Evolutionary conservation across 1,140 invertebrate species (phyloP), one percentile per base, ranked within the genome.

Genomic region (Bathynomus jamesi): DNA sequence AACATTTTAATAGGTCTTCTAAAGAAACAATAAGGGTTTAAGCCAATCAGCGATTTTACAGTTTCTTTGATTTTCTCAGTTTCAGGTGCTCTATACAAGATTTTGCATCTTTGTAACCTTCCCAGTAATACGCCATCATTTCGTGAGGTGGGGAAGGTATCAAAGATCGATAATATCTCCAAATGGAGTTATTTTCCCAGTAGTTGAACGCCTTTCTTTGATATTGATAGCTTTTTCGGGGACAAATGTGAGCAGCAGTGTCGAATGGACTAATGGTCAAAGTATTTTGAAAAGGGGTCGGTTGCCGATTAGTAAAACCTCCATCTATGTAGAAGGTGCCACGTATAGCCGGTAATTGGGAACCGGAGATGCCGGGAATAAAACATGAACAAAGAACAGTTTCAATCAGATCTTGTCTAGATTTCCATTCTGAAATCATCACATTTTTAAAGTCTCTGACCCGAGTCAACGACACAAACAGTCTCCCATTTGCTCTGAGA

Each of bases 211-310:
- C 2, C 25, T 61, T 61, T 17, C 24, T 17, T 27, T 24, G 4
- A 27, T 13, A 27, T 21, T 61, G 25, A 13, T 25, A 69, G 7
- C 25, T 28, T 61, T 99, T 96, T 64, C 89, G 85, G 0, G 97
- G 97, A 83, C 96, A 99, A 76, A 99, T 99, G 81, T 99, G 95
- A 81, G 90, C 94, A 82, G 98, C 95, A 0, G 97, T 96, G 79
- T 93, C 93, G 83, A 99, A 99, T 0, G 97, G 97, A 80, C 92
- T 95, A 28, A 99, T 91, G 0, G 95, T 98, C 79, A 97, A 91
- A 80, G 95, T 90, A 81, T 99, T 93, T 8, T 96, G 81, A 71
- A 82, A 78, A 4, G 83, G 64, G 0, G 91, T 89, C 3, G 96
- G 95, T 77, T 97, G 84, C 84, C 99, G 99, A 78, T 99, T 92